These are phyloP conservation scores for Aphelenchoides besseyi DNA, from an alignment of 1,140 invertebrate species.

Conservation along the genomic window DNA sequence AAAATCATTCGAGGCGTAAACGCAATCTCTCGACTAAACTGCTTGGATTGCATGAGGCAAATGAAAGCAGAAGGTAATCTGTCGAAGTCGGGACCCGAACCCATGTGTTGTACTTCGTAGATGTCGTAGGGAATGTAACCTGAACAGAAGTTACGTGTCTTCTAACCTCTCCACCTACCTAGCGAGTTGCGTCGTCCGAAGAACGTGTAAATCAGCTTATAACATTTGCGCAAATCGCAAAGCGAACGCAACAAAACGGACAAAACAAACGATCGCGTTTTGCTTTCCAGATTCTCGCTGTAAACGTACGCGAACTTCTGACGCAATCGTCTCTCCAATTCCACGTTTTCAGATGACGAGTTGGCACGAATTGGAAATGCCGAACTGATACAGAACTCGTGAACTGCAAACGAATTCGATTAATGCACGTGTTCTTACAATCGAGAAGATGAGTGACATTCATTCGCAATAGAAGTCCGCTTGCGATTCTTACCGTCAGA, in stretches of 20 bases:
- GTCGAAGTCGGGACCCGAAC: not conserved
- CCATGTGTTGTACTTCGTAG: not conserved
- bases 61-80: not conserved
- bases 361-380: not conserved
- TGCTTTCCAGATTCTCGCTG: not conserved
- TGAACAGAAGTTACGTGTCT: conserved; percentile 1
- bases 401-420: too few relatives aligned
- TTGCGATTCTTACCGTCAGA: too few relatives aligned
- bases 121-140: not conserved
- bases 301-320: not conserved
- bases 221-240: not conserved
- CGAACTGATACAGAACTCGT: too few relatives aligned
- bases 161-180: too few relatives aligned
- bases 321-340: not conserved
- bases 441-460: too few relatives aligned
- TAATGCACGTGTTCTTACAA: too few relatives aligned
- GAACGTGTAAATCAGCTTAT: not conserved
- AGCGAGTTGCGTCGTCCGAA: not conserved
- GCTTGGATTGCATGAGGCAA: not conserved
- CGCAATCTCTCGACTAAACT: not conserved
- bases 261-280: not conserved
- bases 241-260: not conserved
- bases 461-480: too few relatives aligned
- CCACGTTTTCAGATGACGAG: not conserved
- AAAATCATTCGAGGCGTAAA: not conserved